phyloP scores from a whole-genome alignment of 2,797 vertebrate genomes.

The Tenualosa ilisha region DNA sequence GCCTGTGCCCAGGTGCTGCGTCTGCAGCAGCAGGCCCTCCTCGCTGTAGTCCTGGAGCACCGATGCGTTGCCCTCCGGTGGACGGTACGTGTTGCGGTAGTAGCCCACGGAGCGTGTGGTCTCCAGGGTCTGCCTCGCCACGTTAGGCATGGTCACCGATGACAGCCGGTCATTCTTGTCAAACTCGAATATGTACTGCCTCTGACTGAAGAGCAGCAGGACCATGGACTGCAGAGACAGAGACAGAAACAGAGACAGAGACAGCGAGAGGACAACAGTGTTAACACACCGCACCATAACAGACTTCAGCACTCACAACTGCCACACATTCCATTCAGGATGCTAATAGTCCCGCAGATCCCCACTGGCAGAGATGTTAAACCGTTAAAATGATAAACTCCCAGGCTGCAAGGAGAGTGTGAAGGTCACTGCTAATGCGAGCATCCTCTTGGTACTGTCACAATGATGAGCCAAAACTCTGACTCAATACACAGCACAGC shows the following conservation, averaged over 20 bases:
- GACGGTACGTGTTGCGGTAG: constrained; percentile 93
- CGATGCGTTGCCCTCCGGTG: constrained; percentile 91
- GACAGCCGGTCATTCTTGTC: constrained; percentile 94
- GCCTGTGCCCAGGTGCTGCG: constrained; percentile 89
- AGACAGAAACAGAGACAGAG: not conserved
- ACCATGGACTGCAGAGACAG: constrained; percentile 88
- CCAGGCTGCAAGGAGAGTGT: constrained; percentile 30
- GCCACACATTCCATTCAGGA: constrained; percentile 15
- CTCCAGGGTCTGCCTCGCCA: constrained; percentile 92
- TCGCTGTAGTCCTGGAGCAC: constrained; percentile 96
- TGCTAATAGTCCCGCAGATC: not conserved
- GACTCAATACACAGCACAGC: constrained; percentile 47
- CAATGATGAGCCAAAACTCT: constrained; percentile 50
- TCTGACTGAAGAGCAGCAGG: constrained; percentile 94
- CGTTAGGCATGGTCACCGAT: constrained; percentile 97
- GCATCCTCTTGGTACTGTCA: constrained; percentile 44
- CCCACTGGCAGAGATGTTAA: constrained; percentile 34
- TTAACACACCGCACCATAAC: constrained; percentile 35
- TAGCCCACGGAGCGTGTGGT: constrained; percentile 95
- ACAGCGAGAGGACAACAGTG: not conserved
- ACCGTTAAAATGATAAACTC: constrained; percentile 51
- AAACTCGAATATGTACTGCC: constrained; percentile 98
- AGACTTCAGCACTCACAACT: constrained; percentile 35
- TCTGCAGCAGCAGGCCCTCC: constrained; percentile 89
- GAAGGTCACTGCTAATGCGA: constrained; percentile 48